Evolutionary conservation across 2,113 vertebrate genomes (phyloP).

Genomic region (Merops nubicus): DNA sequence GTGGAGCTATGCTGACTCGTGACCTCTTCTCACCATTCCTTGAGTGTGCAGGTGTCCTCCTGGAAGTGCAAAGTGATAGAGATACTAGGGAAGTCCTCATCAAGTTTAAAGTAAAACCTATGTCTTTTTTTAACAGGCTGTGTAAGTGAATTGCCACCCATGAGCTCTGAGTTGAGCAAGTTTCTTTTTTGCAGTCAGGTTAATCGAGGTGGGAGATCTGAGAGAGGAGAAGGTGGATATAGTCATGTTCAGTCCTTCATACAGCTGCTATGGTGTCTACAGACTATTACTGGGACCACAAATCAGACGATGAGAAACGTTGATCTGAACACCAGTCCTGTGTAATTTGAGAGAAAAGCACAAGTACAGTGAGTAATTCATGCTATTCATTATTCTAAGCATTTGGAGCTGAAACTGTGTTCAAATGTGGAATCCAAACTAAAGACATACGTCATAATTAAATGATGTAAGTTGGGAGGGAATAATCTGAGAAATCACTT

Average conservation of each 20-base stretch:
- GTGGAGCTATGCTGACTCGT: neutral
- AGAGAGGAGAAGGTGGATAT: neutral
- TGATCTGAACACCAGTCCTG: neutral
- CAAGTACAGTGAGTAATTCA: neutral
- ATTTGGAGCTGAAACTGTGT: neutral
- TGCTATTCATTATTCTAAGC: neutral
- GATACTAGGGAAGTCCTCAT: neutral
- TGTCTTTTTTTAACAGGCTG: neutral
- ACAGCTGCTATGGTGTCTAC: neutral
- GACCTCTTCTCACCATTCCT: neutral
- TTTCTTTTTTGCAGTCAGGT: neutral
- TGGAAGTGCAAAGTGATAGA: neutral
- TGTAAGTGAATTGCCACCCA: neutral
- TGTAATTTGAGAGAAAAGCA: neutral
- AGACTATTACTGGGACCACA: neutral
- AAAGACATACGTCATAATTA: neutral
- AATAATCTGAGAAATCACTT: conserved; percentile 65
- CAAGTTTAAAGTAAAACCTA: neutral
- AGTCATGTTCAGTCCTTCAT: neutral
- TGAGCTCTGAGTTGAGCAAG: neutral
- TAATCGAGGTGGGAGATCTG: neutral
- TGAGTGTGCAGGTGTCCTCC: neutral
- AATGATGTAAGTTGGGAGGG: neutral
- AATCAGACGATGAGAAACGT: neutral
- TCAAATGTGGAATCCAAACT: neutral